Conservation (phyloP, 1,140 invertebrate species). For the Doryteuthis pealeii region DNA sequence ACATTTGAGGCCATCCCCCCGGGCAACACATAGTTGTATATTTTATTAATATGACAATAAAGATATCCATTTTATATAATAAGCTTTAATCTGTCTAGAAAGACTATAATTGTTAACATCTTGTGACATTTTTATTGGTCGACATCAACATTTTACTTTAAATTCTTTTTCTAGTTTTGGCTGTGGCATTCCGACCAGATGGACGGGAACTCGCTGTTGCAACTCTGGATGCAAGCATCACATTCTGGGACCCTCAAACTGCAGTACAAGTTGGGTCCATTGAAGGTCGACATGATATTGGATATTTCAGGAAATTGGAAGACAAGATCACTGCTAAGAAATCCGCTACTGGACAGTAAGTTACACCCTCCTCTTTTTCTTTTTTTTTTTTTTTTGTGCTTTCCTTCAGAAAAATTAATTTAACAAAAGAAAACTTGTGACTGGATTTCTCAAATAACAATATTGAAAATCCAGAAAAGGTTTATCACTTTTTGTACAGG, state of each 20-base stretch:
- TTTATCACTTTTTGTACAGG: too few relatives aligned
- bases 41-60: too few relatives aligned
- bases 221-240: slow-evolving; percentile 85
- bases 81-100: too few relatives aligned
- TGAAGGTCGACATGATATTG: slow-evolving; percentile 86
- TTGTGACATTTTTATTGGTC: too few relatives aligned
- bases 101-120: too few relatives aligned
- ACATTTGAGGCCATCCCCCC: too few relatives aligned
- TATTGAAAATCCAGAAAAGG: too few relatives aligned
- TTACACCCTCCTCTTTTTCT: slow-evolving; percentile 6
- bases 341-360: slow-evolving; percentile 80
- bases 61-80: too few relatives aligned
- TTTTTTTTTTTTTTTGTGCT: not conserved
- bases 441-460: too few relatives aligned
- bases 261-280: slow-evolving; percentile 75
- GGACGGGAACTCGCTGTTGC: slow-evolving; percentile 89
- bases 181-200: slow-evolving; percentile 82
- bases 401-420: not conserved
- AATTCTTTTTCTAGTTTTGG: slow-evolving; percentile 65
- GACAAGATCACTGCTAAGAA: slow-evolving; percentile 89
- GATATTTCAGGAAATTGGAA: slow-evolving; percentile 76
- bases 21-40: too few relatives aligned
- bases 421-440: too few relatives aligned
- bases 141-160: too few relatives aligned
- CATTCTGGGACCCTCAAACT: slow-evolving; percentile 76